phyloP scores from a whole-genome alignment of 2,888 invertebrate species.

The Nomada hirtipes region DNA sequence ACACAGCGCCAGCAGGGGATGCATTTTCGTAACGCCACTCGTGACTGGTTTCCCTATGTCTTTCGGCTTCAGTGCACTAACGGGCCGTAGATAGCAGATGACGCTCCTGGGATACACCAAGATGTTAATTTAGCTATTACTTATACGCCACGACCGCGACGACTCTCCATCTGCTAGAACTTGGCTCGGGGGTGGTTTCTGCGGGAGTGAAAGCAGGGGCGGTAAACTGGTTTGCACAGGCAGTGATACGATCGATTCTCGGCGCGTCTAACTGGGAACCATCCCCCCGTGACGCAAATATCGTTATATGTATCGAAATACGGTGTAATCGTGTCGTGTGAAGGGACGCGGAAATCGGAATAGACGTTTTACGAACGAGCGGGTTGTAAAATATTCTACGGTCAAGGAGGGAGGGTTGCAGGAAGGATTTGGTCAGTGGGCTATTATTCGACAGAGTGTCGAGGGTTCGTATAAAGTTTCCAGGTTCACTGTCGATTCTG shows the following conservation, averaged over 20 bases:
- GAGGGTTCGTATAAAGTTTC: not conserved
- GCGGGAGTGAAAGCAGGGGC: conserved; percentile 38
- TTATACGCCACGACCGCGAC: conserved; percentile 74
- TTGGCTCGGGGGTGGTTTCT: conserved; percentile 49
- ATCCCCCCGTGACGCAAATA: conserved; percentile 26
- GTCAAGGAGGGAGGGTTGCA: too few relatives aligned
- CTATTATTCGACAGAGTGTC: not conserved
- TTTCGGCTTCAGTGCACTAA: conserved; percentile 63
- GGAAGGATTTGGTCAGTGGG: not conserved
- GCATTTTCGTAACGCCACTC: conserved; percentile 52
- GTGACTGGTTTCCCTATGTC: conserved; percentile 48
- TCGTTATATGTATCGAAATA: conserved; percentile 2
- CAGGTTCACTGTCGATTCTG: not conserved
- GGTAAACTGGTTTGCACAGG: conserved; percentile 53
- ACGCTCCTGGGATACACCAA: conserved; percentile 81
- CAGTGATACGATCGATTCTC: conserved; percentile 55
- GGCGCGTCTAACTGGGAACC: not conserved
- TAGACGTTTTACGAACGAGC: conserved; percentile 46
- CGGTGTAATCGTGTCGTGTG: conserved; percentile 25
- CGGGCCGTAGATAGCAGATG: conserved; percentile 80
- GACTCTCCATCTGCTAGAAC: conserved; percentile 65
- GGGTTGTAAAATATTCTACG: conserved; percentile 21
- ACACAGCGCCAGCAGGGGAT: conserved; percentile 22
- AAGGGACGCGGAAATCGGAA: conserved; percentile 43
- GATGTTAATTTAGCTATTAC: conserved; percentile 83